Base-by-base conservation (phyloP, 2,113 vertebrate species). In the Poeciliopsis retropinna region DNA sequence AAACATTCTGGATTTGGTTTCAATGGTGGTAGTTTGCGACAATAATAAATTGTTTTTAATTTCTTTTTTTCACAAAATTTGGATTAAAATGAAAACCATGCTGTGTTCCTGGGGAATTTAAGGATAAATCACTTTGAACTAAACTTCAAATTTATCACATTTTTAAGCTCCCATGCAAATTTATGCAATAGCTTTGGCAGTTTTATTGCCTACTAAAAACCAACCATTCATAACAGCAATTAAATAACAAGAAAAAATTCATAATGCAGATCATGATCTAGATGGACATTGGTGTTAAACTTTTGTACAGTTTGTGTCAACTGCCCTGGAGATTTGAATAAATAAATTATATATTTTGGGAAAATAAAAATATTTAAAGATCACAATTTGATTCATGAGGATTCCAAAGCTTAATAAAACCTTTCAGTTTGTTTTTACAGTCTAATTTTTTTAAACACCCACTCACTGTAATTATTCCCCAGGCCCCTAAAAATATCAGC, bases 401-500 rank as follows among this genome's bases (percentile, higher is more conserved):
- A 78, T 78, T 44, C 6, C 37, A 72, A 74, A 78, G 41, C 14
- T 82, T 80, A 64, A 71, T 72, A 74, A 72, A 75, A 44, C 67
- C 72, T 76, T 82, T 54, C 69, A 78, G 57, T 82, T 70, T 60
- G 62, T 76, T 64, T 70, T 72, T 14, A 75, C 17, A 66, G 72
- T 69, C 66, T 70, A 22, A 1, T 54, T 65, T 22, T 54, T 47
- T 25, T 8, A 82, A 79, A 70, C 57, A 76, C 67, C 72, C 76
- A 68, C 65, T 75, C 68, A 73, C 31, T 54, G 75, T 81, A 88
- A 89, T 86, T 86, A 88, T 88, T 79, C 44, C 79, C 63, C 44
- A 60, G 79, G 79, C 60, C 7, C 13, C 30, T 76, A 77, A 84
- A 89, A 83, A 82, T 85, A 91, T 88, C 87, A 90, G 91, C 87